Evolutionary conservation across 2,888 invertebrate genomes (phyloP), one percentile per base, ranked within the genome.

Genomic region (Pseudococcus viburni): DNA sequence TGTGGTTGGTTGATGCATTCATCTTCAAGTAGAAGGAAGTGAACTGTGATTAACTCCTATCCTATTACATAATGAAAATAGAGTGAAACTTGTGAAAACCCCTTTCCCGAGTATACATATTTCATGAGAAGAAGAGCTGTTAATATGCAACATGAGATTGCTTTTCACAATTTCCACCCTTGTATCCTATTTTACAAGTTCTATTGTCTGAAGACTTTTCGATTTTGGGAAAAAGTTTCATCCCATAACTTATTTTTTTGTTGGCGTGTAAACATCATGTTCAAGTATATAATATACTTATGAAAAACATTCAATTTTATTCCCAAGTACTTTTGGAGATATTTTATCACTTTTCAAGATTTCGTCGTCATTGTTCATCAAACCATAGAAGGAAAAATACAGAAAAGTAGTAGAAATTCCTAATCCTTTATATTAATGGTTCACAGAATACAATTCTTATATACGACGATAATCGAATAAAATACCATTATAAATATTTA

Each of bases 401-500:
- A n/a, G 39, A 39, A 39, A 39, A 39, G 6, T 3, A 42, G 42
- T 42, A 42, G 12, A 15, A 51, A 51, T n/a, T n/a, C 55, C 55
- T 22, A 22, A 64, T 64, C 22, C 64, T 22, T 64, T 12, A 64
- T 64, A 64, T 22, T 64, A 22, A 22, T 64, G 64, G 22, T 64
- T 64, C 12, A 19, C 22, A 22, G 22, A 19, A 11, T n/a, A 55
- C 55, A 55, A 55, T 55, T 55, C 51, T 55, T 55, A 64, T n/a
- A 59, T 9, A 64, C 64, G 22, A 64, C 19, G 33, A 17, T 73
- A 73, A 73, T 73, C 73, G 73, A 73, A 39, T 73, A 73, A 73
- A 73, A 73, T 73, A 33, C 39, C 39, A 73, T n/a, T 26, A 26
- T 73, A 73, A 73, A 73, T 73, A 73, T 73, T 73, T 73, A 73